Conservation (phyloP, 2,113 vertebrate genomes). For the Microcebus murinus region DNA sequence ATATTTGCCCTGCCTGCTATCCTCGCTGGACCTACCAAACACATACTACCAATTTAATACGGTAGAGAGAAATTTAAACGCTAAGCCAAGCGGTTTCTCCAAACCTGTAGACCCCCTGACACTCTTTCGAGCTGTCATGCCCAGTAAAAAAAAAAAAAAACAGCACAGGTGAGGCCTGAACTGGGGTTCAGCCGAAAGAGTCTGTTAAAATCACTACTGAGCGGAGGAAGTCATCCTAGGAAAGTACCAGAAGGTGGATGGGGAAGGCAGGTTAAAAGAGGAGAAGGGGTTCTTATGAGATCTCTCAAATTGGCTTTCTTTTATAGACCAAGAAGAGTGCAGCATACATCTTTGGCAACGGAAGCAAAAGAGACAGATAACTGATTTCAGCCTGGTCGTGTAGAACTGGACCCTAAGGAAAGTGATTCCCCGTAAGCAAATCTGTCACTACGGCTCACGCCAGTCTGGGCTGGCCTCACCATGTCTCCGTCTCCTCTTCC, state of each 20-base stretch:
- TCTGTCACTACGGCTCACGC: neutral
- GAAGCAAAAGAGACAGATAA: conserved; percentile 3
- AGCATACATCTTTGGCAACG: neutral
- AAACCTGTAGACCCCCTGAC: neutral
- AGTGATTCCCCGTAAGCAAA: neutral
- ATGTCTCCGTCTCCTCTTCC: neutral
- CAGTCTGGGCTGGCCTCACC: neutral
- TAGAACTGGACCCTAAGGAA: neutral
- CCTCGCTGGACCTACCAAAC: neutral
- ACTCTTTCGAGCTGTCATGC: neutral
- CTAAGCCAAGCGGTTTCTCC: neutral
- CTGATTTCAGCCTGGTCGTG: neutral
- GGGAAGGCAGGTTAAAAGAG: neutral
- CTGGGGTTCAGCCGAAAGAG: neutral
- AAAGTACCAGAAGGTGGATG: neutral
- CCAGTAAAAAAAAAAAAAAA: neutral
- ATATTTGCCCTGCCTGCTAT: neutral
- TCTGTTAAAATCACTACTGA: neutral
- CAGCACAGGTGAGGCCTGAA: neutral
- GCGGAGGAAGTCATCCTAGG: neutral
- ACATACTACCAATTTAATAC: neutral
- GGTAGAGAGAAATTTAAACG: neutral
- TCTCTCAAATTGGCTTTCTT: conserved; percentile 28
- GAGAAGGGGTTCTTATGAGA: neutral
- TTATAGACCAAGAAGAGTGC: neutral